Conservation (phyloP, 2,797 vertebrate species). For the Sebastes taczanowskii region DNA sequence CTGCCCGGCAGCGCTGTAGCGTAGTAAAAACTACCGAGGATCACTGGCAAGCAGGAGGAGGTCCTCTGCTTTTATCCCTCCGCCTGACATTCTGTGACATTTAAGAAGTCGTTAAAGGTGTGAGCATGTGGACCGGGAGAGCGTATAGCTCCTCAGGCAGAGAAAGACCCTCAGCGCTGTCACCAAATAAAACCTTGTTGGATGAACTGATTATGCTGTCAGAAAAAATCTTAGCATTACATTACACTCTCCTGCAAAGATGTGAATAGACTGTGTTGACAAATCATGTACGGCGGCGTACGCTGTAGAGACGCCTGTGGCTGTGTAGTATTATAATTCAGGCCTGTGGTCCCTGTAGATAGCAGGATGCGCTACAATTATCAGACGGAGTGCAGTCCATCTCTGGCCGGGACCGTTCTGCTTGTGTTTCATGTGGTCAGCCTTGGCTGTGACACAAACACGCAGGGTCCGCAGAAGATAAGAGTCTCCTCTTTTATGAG, state of each 20-base stretch:
- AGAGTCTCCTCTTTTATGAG: slow-evolving; percentile 77
- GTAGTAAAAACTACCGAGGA: slow-evolving; percentile 71
- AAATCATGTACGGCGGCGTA: slow-evolving; percentile 31
- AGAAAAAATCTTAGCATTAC: slow-evolving; percentile 57
- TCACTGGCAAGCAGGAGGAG: slow-evolving; percentile 72
- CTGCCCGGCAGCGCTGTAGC: slow-evolving; percentile 68
- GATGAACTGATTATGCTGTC: slow-evolving; percentile 72
- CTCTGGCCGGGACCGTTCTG: slow-evolving; percentile 24
- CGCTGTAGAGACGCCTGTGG: slow-evolving; percentile 8
- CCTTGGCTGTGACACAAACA: slow-evolving; percentile 62
- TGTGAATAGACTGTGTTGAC: slow-evolving; percentile 60
- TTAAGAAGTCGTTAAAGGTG: slow-evolving; percentile 87
- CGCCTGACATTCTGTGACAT: slow-evolving; percentile 86
- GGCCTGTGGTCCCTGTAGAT: slow-evolving; percentile 12
- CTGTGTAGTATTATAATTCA: neutral
- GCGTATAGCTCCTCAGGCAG: slow-evolving; percentile 66
- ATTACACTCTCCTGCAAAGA: slow-evolving; percentile 43
- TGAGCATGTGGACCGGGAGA: slow-evolving; percentile 67
- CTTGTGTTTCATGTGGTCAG: slow-evolving; percentile 46
- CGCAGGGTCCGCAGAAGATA: slow-evolving; percentile 55
- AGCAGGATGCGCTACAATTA: slow-evolving; percentile 40
- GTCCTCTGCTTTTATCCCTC: slow-evolving; percentile 79
- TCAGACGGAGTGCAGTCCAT: slow-evolving; percentile 35
- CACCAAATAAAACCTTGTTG: slow-evolving; percentile 72
- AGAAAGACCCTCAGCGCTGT: slow-evolving; percentile 69